Evolutionary conservation across 2,113 vertebrate species (phyloP), one percentile per base, ranked within the genome.

Genomic region (Dryoscopus gambensis): DNA sequence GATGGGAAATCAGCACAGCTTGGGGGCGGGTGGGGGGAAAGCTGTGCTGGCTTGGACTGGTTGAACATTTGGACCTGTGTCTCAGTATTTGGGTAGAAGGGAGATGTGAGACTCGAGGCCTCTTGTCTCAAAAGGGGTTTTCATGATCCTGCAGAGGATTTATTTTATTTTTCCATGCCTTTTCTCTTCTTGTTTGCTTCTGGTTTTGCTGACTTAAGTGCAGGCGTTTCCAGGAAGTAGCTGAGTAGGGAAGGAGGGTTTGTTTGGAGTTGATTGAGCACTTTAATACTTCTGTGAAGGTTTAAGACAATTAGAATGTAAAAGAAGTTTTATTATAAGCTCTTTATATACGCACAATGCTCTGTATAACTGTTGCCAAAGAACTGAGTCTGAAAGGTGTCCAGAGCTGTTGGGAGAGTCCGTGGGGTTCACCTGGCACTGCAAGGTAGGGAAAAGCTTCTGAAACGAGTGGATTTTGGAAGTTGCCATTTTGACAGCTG

Each of bases 251-350:
- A 94, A 95, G 82, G 70, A 74, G 81, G 44, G 86, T 78, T 93
- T 82, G 84, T 89, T 87, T 13, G 6, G 94, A 91, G 86, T 91
- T 81, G 78, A 78, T 81, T 65, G 90, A 96, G 96, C 97, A 97
- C 97, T 97, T 97, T 97, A 97, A 96, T 96, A 96, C 93, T 96
- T 96, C 92, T 91, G 89, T 97, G 96, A 97, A 97, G 96, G 94
- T 96, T 96, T 93, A 42, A 96, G 96, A 97, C 94, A 86, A 90
- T 86, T 90, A 87, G 96, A 97, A 97, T 97, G 97, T 97, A 97
- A 96, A 95, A 96, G 92, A 92, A 76, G 94, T 95, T 94, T 97
- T 94, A 60, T 69, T 86, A 79, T 94, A 96, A 97, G 93, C 95
- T 97, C 84, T 96, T 94, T 91, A 46, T 89, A 87, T 84, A 89